Evolutionary conservation across 1,140 invertebrate species (phyloP).

Genomic region (Melitaea cinxia): DNA sequence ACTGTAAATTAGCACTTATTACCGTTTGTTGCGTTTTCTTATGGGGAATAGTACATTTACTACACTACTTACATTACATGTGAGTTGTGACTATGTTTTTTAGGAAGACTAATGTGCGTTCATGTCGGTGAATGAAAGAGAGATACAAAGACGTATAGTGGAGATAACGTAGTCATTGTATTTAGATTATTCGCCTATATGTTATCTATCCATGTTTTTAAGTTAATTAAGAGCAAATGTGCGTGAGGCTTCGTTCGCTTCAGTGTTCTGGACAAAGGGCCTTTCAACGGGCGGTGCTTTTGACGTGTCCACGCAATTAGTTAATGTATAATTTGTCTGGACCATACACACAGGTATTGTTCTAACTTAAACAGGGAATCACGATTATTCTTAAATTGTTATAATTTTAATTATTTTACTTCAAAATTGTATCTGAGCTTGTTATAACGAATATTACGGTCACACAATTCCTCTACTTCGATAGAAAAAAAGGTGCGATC

Average conservation of each 20-base stretch:
- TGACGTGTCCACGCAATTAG: conserved; percentile 53
- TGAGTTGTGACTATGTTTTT: neutral
- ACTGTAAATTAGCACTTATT: conserved; percentile 12
- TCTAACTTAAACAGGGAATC: neutral
- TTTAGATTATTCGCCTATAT: conserved; percentile 24
- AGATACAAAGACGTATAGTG: neutral
- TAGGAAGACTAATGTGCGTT: neutral
- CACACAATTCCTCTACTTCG: too few species aligned
- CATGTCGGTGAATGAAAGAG: neutral
- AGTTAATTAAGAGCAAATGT: conserved; percentile 65
- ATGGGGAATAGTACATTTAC: conserved; percentile 1
- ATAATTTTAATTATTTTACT: neutral
- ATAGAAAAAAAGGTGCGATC: too few species aligned
- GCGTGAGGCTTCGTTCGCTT: conserved; percentile 47
- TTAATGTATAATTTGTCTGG: conserved; percentile 23
- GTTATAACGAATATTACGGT: neutral
- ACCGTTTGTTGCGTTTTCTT: conserved; percentile 13
- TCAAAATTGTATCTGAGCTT: neutral
- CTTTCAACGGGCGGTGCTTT: conserved; percentile 65
- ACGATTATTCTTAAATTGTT: neutral
- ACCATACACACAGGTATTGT: conserved; percentile 14
- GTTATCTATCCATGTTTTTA: conserved; percentile 60
- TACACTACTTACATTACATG: too few species aligned
- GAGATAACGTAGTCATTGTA: conserved; percentile 21
- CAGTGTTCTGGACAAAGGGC: conserved; percentile 48